Evolutionary conservation across 2,888 invertebrate species (phyloP).

Genomic region (Pimpla rufipes): DNA sequence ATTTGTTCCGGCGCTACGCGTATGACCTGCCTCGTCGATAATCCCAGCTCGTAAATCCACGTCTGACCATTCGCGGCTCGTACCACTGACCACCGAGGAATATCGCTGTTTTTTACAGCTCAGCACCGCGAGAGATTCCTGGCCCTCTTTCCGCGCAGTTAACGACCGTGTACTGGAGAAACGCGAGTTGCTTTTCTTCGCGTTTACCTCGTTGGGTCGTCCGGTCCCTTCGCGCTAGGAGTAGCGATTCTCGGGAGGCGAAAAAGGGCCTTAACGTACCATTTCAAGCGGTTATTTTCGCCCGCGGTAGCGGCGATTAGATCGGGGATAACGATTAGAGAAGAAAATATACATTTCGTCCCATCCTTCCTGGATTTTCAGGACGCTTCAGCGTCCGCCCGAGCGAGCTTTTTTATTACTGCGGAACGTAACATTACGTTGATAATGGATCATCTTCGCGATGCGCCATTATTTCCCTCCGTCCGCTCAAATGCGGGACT

Average conservation of each 20-base stretch:
- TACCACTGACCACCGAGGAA: slow-evolving; percentile 42
- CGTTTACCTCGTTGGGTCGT: slow-evolving; percentile 15
- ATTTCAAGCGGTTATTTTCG: slow-evolving; percentile 4
- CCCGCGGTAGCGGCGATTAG: slow-evolving; percentile 23
- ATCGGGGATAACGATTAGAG: slow-evolving; percentile 36
- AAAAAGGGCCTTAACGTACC: slow-evolving; percentile 21
- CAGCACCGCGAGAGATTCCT: slow-evolving; percentile 39
- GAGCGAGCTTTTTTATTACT: slow-evolving; percentile 12
- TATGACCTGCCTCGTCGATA: slow-evolving; percentile 54
- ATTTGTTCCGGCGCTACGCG: slow-evolving; percentile 38
- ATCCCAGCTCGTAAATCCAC: slow-evolving; percentile 58
- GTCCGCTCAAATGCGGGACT: neutral
- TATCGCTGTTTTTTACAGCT: slow-evolving; percentile 18
- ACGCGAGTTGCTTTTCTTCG: slow-evolving; percentile 9
- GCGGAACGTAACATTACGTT: neutral
- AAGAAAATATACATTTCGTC: slow-evolving; percentile 5
- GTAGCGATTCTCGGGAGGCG: neutral
- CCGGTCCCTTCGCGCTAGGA: neutral
- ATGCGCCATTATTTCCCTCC: neutral
- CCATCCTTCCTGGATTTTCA: neutral
- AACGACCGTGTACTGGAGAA: slow-evolving; percentile 38
- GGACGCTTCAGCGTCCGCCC: neutral
- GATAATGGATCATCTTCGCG: neutral
- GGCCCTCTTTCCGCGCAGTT: slow-evolving; percentile 13
- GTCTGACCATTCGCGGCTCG: slow-evolving; percentile 53